These are phyloP conservation scores for Polypterus senegalus DNA, from an alignment of 2,113 vertebrate genomes.

Conservation along the genomic window DNA sequence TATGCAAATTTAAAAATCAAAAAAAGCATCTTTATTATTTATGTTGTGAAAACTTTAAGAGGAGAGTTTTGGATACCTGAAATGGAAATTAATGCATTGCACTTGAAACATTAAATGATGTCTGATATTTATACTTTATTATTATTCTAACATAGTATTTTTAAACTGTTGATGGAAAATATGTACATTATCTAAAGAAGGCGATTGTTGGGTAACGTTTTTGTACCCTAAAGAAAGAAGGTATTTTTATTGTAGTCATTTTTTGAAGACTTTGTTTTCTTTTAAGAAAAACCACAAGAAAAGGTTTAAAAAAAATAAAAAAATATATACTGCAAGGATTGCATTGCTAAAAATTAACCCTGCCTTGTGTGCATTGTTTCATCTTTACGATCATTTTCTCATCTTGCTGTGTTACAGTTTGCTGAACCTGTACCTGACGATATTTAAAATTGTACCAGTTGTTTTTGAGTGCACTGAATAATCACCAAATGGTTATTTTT, in stretches of 20 bases:
- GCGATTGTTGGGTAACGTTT: slow-evolving; percentile 1
- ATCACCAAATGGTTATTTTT: slow-evolving; percentile 7
- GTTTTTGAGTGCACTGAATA: slow-evolving; percentile 11
- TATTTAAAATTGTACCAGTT: slow-evolving; percentile 9
- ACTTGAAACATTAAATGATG: slow-evolving; percentile 30
- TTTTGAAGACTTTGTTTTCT: too few relatives aligned
- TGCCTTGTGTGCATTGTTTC: too few relatives aligned
- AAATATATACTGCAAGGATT: too few relatives aligned
- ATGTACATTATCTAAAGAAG: neutral
- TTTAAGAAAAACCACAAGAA: too few relatives aligned
- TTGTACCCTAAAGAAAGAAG: slow-evolving; percentile 1
- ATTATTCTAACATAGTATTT: slow-evolving; percentile 6
- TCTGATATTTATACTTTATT: slow-evolving; percentile 25
- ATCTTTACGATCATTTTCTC: too few relatives aligned
- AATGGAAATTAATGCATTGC: slow-evolving; percentile 25
- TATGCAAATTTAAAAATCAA: slow-evolving; percentile 20
- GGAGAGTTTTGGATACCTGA: slow-evolving; percentile 9
- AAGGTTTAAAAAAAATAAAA: too few relatives aligned
- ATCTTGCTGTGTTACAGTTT: neutral
- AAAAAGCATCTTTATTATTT: slow-evolving; percentile 27
- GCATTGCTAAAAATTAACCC: too few relatives aligned
- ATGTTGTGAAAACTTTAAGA: slow-evolving; percentile 24
- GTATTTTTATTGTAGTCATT: too few relatives aligned
- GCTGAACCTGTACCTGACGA: neutral
- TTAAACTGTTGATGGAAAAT: slow-evolving; percentile 8